These are phyloP conservation scores for Tetanocera ferruginea DNA, from an alignment of 2,888 invertebrate species.

Conservation along the genomic window DNA sequence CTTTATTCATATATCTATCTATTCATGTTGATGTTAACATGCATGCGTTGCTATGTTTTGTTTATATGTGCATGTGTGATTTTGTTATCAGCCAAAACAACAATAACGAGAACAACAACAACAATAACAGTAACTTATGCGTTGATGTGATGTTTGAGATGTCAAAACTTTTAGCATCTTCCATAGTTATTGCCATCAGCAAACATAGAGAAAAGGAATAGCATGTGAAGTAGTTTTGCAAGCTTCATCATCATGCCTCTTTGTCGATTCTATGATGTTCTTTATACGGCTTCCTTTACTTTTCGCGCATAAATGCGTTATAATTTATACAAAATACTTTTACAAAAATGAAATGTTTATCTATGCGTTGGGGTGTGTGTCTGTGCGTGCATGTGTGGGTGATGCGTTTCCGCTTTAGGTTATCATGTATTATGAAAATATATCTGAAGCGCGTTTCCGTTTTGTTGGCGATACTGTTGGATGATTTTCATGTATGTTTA, in stretches of 20 bases:
- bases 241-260: background rate
- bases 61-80: too few species aligned
- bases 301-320: background rate
- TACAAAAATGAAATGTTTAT: constrained; percentile 11
- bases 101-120: too few species aligned
- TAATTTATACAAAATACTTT: constrained; percentile 14
- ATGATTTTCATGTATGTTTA: too few species aligned
- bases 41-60: too few species aligned
- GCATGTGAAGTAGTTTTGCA: background rate
- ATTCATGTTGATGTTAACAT: too few species aligned
- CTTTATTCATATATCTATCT: too few species aligned
- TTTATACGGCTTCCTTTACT: background rate
- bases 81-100: too few species aligned
- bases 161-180: constrained; percentile 4
- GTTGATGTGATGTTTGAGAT: background rate
- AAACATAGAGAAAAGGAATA: too few species aligned
- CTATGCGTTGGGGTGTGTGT: background rate
- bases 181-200: background rate
- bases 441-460: constrained; percentile 1
- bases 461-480: too few species aligned
- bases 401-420: constrained; percentile 19
- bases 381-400: too few species aligned
- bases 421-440: constrained; percentile 8
- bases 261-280: background rate
- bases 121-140: background rate